Evolutionary conservation across 64 coral and sea anemone genomes (phyloP), one percentile per base, ranked within the genome.

Genomic region (Montipora sp.): DNA sequence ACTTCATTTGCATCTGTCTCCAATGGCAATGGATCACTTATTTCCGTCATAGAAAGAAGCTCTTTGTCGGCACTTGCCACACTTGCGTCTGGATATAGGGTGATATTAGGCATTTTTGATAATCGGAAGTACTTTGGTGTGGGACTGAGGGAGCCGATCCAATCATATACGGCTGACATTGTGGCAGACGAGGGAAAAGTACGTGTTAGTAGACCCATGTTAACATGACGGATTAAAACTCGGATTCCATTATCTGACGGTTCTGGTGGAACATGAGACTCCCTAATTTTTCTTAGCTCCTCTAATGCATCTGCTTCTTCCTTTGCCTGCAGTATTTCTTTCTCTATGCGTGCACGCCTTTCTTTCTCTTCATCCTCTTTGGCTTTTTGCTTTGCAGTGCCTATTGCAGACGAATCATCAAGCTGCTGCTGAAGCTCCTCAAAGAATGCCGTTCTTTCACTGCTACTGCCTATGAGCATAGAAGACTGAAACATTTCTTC

Each of bases 111-210:
- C 48, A 47, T 47, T 23, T 46, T 51, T 20, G 48, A 20, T 78
- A 78, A 51, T 51, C 6, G 14, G 23, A 47, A 78, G 22, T 78
- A 7, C 18, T 51, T 24, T 20, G 76, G 76, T 78, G 76, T 78
- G 22, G 51, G 51, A 18, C 43, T 47, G 43, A 78, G 48, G 43
- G 76, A 45, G 8, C 20, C 76, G 9, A 78, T 51, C 76, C 76
- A 78, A 78, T 78, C 27, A 18, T 78, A 78, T 78, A 78, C 48
- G 6, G 19, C 76, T 23, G 76, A 78, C 22, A 78, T 43, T 51
- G 43, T 78, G 76, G 20, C 13, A 14, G 43, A 46, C 20, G 76
- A 78, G 48, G 76, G 48, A 23, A 78, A 78, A 1, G 14, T 11
- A 47, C 20, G 43, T 24, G 2, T 47, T 78, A 78, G 43, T 78